phyloP scores from a whole-genome alignment of 30 jellyfish, hydroid and myxozoan species.

The Phacellophora camtschatica region DNA sequence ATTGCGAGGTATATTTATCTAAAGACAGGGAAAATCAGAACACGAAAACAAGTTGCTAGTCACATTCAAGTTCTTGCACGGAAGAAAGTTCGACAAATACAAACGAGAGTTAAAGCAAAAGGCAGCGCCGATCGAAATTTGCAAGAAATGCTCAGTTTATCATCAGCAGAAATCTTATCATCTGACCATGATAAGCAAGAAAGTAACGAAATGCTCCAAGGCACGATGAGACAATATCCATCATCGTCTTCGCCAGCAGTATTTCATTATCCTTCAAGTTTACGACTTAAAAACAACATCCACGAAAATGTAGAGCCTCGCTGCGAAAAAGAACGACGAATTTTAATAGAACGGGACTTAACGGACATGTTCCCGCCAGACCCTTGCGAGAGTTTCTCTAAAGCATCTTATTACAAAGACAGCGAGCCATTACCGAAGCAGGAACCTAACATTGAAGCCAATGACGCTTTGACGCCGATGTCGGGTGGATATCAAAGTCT shows the following conservation, averaged over 20 bases:
- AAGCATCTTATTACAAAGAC: slow-evolving; percentile 41
- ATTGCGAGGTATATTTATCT: slow-evolving; percentile 87
- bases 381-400: slow-evolving; percentile 27
- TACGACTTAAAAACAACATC: slow-evolving; percentile 27
- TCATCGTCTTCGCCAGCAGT: slow-evolving; percentile 30
- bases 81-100: slow-evolving; percentile 83
- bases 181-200: slow-evolving; percentile 42
- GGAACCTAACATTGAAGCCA: slow-evolving; percentile 2
- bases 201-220: not conserved
- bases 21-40: slow-evolving; percentile 92
- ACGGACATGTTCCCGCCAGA: slow-evolving; percentile 51
- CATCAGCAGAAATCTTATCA: slow-evolving; percentile 74
- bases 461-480: slow-evolving; percentile 25
- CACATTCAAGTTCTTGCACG: slow-evolving; percentile 98
- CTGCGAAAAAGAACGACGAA: slow-evolving; percentile 26
- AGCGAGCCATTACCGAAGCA: slow-evolving; percentile 15
- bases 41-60: slow-evolving; percentile 98
- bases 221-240: not conserved
- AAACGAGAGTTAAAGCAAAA: slow-evolving; percentile 56
- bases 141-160: slow-evolving; percentile 54
- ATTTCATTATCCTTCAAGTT: slow-evolving; percentile 45
- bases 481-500: slow-evolving; percentile 34
- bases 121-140: slow-evolving; percentile 15
- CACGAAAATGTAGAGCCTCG: not conserved
- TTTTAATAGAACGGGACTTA: slow-evolving; percentile 42